phyloP scores from a whole-genome alignment of 2,797 vertebrate species.

The Margarornis squamiger region DNA sequence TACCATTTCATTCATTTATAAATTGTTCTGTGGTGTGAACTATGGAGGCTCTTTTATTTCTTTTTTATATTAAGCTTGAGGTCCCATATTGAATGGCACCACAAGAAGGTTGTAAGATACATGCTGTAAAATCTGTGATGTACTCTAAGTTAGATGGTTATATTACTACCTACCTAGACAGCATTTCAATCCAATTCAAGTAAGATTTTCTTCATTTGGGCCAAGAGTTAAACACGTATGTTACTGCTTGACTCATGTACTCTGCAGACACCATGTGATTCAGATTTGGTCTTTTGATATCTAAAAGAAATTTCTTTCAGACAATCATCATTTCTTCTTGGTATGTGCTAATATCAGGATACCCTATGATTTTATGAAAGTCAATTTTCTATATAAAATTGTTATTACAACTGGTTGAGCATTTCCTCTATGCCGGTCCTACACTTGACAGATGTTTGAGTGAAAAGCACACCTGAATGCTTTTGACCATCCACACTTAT shows the following conservation, averaged over 20 bases:
- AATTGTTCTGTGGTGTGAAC: background rate
- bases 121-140: background rate
- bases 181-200: background rate
- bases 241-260: background rate
- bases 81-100: background rate
- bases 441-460: background rate
- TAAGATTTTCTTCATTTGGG: background rate
- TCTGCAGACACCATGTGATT: background rate
- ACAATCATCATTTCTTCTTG: background rate
- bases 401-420: background rate
- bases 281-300: background rate
- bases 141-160: background rate
- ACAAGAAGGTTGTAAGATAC: background rate
- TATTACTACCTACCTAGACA: fast-evolving
- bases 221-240: background rate
- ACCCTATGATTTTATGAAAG: background rate
- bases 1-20: background rate
- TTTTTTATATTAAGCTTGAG: background rate
- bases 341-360: background rate
- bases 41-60: background rate
- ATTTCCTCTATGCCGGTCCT: background rate
- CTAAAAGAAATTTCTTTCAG: background rate
- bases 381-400: background rate
- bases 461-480: background rate
- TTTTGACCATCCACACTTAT: background rate